Evolutionary conservation across 2,113 vertebrate species (phyloP), one percentile per base, ranked within the genome.

Genomic region (Oenanthe melanoleuca): DNA sequence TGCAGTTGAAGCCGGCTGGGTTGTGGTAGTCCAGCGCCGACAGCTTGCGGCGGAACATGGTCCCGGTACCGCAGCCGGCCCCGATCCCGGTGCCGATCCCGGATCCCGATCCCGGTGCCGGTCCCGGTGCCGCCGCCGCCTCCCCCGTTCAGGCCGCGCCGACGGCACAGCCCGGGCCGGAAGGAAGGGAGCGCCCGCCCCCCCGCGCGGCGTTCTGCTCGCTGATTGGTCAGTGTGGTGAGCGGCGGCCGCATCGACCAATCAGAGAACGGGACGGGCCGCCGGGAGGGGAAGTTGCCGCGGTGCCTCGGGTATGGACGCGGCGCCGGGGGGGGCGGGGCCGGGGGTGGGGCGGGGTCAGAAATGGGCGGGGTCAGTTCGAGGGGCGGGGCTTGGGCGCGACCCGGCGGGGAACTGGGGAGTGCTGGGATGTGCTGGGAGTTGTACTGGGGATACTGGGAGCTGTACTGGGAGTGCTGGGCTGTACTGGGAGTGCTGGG

Each of bases 21-120:
- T 99, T 99, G 94, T 99, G 99, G 77, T 99, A 99, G 59, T 99
- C 99, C 19, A 99, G 97, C 5, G 99, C 98, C 55, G 98, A 98
- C 20, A 99, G 98, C 92, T 99, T 99, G 67, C 99, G 98, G 82
- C 98, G 98, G 92, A 99, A 99, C 99, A 99, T 99, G 92, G 61
- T 71, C 34, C 75, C 49, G 29, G 6, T 37, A 1, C 70, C 55
- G 45, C 56, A 21, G 5, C 60, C n/a, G 59, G 9, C 5, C 17
- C n/a, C 28, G 53, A 5, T 44, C 6, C 79, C 65, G 65, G 14
- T 37, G 34, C 34, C 34, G 34, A 37, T 37, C 22, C 20, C 74
- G 11, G 45, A 4, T 42, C 7, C 47, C 13, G 59, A 11, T 22
- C 11, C 72, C 53, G n/a, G 1, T 40, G 3, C 80, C 80, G 60